Percentiles rank a stretch among this genome's conserved stretches.
Evolutionary conservation across 2,113 vertebrate genomes (phyloP).

Genomic region (Phylloscopus trochiloides): DNA sequence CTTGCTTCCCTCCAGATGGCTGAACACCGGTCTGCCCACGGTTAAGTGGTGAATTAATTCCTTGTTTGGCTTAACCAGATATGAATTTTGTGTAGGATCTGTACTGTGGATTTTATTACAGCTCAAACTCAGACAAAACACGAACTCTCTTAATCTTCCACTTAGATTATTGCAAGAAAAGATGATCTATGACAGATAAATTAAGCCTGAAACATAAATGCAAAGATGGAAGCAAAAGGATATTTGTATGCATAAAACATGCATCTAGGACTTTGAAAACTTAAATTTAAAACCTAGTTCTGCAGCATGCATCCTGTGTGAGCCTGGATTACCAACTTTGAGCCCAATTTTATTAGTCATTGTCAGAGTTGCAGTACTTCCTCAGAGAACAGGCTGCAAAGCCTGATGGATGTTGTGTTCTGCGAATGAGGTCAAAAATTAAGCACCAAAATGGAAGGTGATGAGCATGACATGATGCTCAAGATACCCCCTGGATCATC

Average conservation of each 20-base stretch:
- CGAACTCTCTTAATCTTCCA: background rate
- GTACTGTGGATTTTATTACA: background rate
- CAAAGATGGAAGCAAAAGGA: background rate
- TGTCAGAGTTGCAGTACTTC: background rate
- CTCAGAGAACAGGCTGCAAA: background rate
- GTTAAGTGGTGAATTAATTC: background rate
- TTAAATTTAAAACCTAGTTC: background rate
- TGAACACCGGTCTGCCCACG: background rate
- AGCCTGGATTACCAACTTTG: background rate
- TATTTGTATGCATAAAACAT: background rate
- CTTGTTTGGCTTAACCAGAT: background rate
- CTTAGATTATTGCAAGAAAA: background rate
- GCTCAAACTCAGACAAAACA: background rate
- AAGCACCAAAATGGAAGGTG: background rate
- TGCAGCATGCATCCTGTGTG: background rate
- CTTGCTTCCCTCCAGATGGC: background rate
- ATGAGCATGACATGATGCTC: rapidly evolving
- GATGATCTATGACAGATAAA: background rate
- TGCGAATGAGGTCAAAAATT: background rate
- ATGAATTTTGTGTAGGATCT: background rate
- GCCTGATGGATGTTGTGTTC: background rate
- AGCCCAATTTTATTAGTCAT: background rate
- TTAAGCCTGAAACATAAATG: background rate
- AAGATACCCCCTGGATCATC: background rate
- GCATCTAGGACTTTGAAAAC: background rate